phyloP scores from a whole-genome alignment of 2,113 vertebrate species.

The Lophochroa leadbeateri region DNA sequence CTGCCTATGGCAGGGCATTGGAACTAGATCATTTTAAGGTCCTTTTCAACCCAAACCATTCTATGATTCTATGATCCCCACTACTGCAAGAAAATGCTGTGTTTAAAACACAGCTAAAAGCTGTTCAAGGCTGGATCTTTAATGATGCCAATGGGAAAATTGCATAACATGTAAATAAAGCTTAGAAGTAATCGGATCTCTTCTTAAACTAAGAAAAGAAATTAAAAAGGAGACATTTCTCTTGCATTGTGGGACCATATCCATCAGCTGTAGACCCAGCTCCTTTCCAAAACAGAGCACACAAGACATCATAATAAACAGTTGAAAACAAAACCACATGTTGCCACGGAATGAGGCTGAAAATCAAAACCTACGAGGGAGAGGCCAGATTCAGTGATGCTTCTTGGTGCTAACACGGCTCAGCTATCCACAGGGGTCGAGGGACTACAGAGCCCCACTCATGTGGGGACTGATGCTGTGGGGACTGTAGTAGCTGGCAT shows the following conservation, averaged over 20 bases:
- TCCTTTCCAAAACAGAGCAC: background rate
- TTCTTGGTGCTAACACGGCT: background rate
- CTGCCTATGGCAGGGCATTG: background rate
- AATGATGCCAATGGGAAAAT: background rate
- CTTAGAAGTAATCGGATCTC: background rate
- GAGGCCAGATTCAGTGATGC: background rate
- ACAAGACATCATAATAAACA: background rate
- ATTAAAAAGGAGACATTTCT: background rate
- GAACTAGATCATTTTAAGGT: background rate
- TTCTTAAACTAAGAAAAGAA: background rate
- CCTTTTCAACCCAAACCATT: background rate
- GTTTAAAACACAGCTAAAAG: background rate
- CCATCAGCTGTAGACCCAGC: background rate
- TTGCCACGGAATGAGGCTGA: background rate
- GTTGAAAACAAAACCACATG: background rate
- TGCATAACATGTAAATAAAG: background rate
- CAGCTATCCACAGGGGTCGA: background rate
- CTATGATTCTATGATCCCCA: background rate
- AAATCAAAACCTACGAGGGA: background rate
- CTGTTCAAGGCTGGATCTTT: background rate
- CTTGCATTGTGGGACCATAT: background rate
- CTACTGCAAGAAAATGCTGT: background rate
- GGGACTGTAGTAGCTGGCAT: background rate
- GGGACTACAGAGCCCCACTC: background rate
- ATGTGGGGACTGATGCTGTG: rapidly evolving